Base-by-base conservation (phyloP, 1,140 invertebrate species). In the Palaemon carinicauda region DNA sequence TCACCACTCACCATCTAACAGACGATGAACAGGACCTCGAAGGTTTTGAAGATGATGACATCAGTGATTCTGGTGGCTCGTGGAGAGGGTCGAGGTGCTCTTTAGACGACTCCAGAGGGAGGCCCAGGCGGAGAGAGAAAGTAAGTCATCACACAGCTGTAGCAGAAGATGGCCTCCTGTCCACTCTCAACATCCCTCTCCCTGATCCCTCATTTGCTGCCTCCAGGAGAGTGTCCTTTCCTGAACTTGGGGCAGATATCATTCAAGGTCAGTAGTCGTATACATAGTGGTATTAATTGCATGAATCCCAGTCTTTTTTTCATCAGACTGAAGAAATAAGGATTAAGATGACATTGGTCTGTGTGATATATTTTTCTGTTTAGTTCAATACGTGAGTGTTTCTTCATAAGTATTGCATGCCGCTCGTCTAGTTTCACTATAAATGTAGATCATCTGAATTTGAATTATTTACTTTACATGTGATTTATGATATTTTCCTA, bases 181-280 rank as follows among this genome's bases (percentile, higher is more conserved):
- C 83, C 41, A 69, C 33, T 51, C 51, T 86, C 19, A 54, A 60
- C 52, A 69, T 78, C 60, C 80, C 73, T 54, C 73, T 89, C 56
- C 87, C 92, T 2, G 92, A 92, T 24, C 92, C 91, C 19, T 89
- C 90, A 56, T 78, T 91, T 27, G 90, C 90, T 0, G 90, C 89
- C 53, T 88, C 87, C 19, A 89, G 91, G 91, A 93, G 89, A 41
- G 94, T 94, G 52, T 94, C 94, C 29, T 95, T 95, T 91, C 95
- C 95, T 3, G 95, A 95, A 90, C 93, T 94, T 52, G 95, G 95
- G 56, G 93, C 93, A 73, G 95, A 95, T 90, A 94, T 95, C 87
- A 91, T 95, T 81, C 94, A 94, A 50, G 89, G 81, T 86, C 9
- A 60, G 89, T 91, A 91, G 31, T 24, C 56, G 21, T 17, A 12